phyloP scores from a whole-genome alignment of 2,888 invertebrate genomes.

The Escarpia spicata region DNA sequence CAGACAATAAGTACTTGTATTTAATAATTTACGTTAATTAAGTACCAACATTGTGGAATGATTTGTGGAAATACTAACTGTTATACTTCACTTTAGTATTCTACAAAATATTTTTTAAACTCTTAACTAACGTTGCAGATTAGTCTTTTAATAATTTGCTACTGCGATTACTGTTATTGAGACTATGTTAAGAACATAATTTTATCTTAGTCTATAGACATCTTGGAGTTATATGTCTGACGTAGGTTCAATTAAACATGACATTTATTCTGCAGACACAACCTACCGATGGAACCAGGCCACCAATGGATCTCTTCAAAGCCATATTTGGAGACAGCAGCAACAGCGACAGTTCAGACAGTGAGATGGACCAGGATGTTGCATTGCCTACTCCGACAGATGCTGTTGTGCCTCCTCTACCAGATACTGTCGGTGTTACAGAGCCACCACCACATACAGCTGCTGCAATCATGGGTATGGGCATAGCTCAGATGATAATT shows the following conservation, averaged over 20 bases:
- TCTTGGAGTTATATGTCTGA: not conserved
- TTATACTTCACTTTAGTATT: too few relatives aligned
- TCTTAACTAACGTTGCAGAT: not conserved
- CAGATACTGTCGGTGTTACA: not conserved
- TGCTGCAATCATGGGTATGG: not conserved
- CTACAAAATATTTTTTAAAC: too few relatives aligned
- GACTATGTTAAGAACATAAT: not conserved
- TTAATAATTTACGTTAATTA: not conserved
- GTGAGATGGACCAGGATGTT: conserved; percentile 65
- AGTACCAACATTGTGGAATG: not conserved
- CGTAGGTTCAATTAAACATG: not conserved
- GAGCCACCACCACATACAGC: not conserved
- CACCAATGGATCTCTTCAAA: conserved; percentile 83
- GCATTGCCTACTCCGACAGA: not conserved
- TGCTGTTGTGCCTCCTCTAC: not conserved
- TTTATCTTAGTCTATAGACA: not conserved
- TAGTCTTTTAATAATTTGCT: not conserved
- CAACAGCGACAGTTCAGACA: conserved; percentile 70
- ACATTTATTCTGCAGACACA: not conserved
- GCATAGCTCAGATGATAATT: not conserved
- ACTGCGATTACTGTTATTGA: conserved; percentile 10
- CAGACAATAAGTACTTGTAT: conserved; percentile 17
- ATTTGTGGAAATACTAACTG: too few relatives aligned
- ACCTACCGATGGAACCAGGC: conserved; percentile 43
- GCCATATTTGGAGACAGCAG: conserved; percentile 84